Evolutionary conservation across 2,797 vertebrate genomes (phyloP), one percentile per base, ranked within the genome.

Genomic region (Knipowitschia caucasica): DNA sequence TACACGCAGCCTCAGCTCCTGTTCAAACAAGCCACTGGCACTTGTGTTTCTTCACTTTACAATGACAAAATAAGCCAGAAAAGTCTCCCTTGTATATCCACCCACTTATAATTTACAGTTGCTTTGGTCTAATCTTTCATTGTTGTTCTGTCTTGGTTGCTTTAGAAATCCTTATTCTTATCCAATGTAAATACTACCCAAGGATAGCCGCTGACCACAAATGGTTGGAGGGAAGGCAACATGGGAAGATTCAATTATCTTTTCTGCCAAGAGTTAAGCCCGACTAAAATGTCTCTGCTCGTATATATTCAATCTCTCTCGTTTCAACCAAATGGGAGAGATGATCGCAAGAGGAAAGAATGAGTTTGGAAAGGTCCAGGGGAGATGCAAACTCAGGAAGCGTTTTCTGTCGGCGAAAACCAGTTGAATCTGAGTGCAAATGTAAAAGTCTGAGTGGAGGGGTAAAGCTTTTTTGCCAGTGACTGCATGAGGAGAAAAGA

Each of bases 211-310:
- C 65, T 52, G 55, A 74, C 77, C 74, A 63, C 76, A 57, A 75
- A 69, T 39, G 70, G 65, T 65, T 70, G 72, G 63, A 75, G 53
- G 74, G 59, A 56, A 55, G 64, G 64, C 42, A 62, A 67, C 71
- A 21, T 62, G 73, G 75, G 81, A 82, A 66, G 73, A 69, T 69
- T 78, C 72, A 72, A 77, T 82, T 68, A 82, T 69, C 80, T 62
- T 33, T 50, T 66, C 36, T 56, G 69, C 72, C 77, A 77, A 78
- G 53, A 65, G 64, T 71, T 74, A 25, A 56, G 59, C 50, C 43
- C 25, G 29, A 45, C 11, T 49, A 4, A 33, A 30, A 34, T 49
- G 14, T 69, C 26, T 20, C 51, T 52, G 35, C 57, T 36, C n/a
- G n/a, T n/a, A 5, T 59, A 55, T 59, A 65, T 62, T 75, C 63